Evolutionary conservation across 2,888 invertebrate genomes (phyloP), one percentile per base, ranked within the genome.

Genomic region (Drymonia ruficornis): DNA sequence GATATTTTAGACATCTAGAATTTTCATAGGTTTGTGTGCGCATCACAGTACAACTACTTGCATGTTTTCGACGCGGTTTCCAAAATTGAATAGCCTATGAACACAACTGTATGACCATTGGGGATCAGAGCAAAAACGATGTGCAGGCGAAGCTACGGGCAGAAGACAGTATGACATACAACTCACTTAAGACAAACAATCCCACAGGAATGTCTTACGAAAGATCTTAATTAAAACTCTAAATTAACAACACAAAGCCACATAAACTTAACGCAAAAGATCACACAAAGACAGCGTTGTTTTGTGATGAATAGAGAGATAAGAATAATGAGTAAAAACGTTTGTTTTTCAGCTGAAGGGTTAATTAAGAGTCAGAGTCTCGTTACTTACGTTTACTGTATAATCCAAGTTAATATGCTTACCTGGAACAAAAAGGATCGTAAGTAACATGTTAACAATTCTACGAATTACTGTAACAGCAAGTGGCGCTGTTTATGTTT

Each of bases 191-290:
- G n/a, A 38, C n/a, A 8, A 31, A 31, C 31, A 31, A 40, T 47
- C 59, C 54, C 43, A 56, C 51, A 11, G 42, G 55, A 53, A 50
- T 52, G 36, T 55, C 52, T 64, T 58, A 43, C 28, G 45, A 49
- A 49, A 2, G 11, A 29, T 43, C 45, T 65, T 70, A 70, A 70
- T 67, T 63, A 67, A 67, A 70, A 67, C 56, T 65, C 43, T n/a
- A 51, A 63, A 63, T 67, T 56, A 53, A 59, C 59, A 55, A 49
- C 36, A 63, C 55, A 59, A 54, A 53, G 51, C 23, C 28, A 52
- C 52, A 51, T 50, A 18, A 54, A 45, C 52, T 49, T 36, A 53
- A 50, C 52, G 53, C 40, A 48, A 49, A 16, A 43, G 13, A 23
- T 51, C n/a, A 19, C 23, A 18, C 18, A 44, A 45, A 45, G 38